phyloP scores from a whole-genome alignment of 2,888 invertebrate species.

The Thera britannica region DNA sequence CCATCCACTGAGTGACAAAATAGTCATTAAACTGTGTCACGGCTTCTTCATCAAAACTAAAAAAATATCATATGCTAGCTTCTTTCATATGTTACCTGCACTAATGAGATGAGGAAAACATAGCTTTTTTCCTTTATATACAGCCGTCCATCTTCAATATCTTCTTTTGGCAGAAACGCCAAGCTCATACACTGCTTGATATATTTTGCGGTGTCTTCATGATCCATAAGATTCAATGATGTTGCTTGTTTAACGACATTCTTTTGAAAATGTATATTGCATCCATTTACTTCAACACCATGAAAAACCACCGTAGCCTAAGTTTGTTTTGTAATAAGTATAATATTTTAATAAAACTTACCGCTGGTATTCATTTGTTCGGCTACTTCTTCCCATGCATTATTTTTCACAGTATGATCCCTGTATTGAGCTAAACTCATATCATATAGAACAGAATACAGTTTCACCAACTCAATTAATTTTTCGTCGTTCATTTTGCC shows the following conservation, averaged over 20 bases:
- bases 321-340: too few species aligned
- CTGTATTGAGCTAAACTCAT: too few species aligned
- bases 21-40: background rate
- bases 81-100: background rate
- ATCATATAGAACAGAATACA: too few species aligned
- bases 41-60: conserved; percentile 3
- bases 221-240: conserved; percentile 1
- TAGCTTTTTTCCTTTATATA: conserved; percentile 2
- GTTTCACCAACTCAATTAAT: too few species aligned
- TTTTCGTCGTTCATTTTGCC: too few species aligned
- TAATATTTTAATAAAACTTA: too few species aligned
- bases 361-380: too few species aligned
- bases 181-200: conserved; percentile 3
- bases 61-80: conserved; percentile 1
- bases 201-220: background rate
- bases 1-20: background rate
- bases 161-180: conserved; percentile 3
- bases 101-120: conserved; percentile 1
- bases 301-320: conserved; percentile 12
- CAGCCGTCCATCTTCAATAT: conserved; percentile 5
- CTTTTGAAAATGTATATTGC: background rate
- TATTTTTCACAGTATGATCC: too few species aligned
- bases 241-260: conserved; percentile 1
- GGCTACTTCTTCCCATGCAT: too few species aligned
- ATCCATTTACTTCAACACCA: conserved; percentile 8